Base-by-base conservation (phyloP, 2,797 vertebrate species). In the Echiichthys vipera region DNA sequence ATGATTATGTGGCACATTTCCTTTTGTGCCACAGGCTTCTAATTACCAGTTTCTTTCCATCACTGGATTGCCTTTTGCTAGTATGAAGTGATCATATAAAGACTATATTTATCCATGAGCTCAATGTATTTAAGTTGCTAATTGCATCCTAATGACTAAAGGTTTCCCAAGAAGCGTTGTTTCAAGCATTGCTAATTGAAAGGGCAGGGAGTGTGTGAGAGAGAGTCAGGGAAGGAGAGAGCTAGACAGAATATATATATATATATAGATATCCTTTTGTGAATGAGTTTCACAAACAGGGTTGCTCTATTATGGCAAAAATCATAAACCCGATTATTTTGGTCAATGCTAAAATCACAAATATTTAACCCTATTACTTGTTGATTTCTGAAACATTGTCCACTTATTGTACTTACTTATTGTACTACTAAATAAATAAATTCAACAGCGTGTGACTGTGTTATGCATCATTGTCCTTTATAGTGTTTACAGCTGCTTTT, bases 131-230 rank as follows among this genome's bases (percentile, higher is more conserved):
- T 83, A 89, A 78, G 68, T 69, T 61, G 27, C 70, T 88, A 90
- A 91, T 89, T 88, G 87, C 87, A 71, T 88, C 87, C 61, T 88
- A 88, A 87, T 87, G 83, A 88, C 81, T 79, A 71, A 83, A 81
- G 55, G 51, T 83, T 87, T 88, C 57, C 83, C 83, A 78, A 88
- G 83, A 94, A 92, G 76, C 15, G 10, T 27, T 67, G 76, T 87
- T 80, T 80, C 59, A 73, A 83, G 75, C 62, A 12, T 47, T 81
- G 74, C 80, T 80, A 84, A 88, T 70, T 86, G 74, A 88, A 84
- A 73, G 50, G 53, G 27, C 78, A 88, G 78, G 83, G 88, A 85
- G 70, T 67, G 42, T 20, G 17, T 42, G 42, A 49, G 24, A 78
- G 67, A 49, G 57, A 56, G 57, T 36, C 20, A 74, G 51, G 10